These are phyloP conservation scores for Pelusios castaneus DNA, from an alignment of 2,113 vertebrate genomes.

Conservation along the genomic window DNA sequence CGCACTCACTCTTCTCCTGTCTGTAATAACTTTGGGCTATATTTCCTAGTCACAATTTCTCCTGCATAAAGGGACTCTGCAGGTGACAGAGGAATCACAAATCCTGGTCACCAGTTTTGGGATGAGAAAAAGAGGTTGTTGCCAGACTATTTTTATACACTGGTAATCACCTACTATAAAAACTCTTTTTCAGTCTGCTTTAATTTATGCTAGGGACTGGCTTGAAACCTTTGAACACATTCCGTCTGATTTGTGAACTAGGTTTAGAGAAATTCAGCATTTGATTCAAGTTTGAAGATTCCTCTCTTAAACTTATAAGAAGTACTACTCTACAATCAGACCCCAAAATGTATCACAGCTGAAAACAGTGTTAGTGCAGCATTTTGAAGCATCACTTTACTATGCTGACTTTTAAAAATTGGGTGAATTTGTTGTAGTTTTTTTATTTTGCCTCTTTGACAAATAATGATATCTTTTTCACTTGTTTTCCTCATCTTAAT, in stretches of 20 bases:
- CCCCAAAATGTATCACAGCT: conserved; percentile 36
- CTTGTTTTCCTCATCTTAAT: background rate
- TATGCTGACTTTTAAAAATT: conserved; percentile 10
- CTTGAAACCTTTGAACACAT: background rate
- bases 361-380: conserved; percentile 3
- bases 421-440: background rate
- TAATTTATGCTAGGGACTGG: conserved; percentile 23
- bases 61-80: background rate
- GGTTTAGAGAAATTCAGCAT: conserved; percentile 44
- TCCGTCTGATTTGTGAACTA: conserved; percentile 11
- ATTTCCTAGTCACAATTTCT: background rate
- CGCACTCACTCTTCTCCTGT: conserved; percentile 22
- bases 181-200: conserved; percentile 26
- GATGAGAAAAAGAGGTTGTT: background rate
- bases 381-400: conserved; percentile 50
- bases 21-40: background rate
- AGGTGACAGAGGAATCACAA: background rate
- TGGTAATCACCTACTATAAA: background rate
- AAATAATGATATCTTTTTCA: background rate
- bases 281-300: conserved; percentile 61
- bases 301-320: conserved; percentile 49
- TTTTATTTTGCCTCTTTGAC: conserved; percentile 11
- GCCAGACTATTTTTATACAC: background rate
- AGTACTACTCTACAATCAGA: background rate
- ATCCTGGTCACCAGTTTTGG: background rate